These are phyloP conservation scores for Spea hammondii DNA, from an alignment of 2,797 vertebrate species.

Conservation along the genomic window DNA sequence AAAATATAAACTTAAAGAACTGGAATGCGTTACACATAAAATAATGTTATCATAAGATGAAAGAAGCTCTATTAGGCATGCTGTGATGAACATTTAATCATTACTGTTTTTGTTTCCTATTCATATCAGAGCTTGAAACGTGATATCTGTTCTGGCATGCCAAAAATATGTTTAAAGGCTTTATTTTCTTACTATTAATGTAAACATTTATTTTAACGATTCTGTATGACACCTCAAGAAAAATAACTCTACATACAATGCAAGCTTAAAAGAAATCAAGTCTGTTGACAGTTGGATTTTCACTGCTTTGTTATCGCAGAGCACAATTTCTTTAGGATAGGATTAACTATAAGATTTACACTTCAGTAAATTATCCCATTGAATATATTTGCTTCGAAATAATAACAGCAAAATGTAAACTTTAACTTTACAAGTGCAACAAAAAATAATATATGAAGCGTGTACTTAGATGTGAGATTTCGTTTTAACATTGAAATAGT, in stretches of 20 bases:
- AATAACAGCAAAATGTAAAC: no score
- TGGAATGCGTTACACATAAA: not conserved
- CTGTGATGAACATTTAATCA: conserved; percentile 19
- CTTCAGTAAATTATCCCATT: not conserved
- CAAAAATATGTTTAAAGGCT: conserved; percentile 11
- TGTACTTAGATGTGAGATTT: no score
- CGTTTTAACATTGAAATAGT: no score
- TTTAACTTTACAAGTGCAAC: no score
- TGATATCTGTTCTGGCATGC: conserved; percentile 24
- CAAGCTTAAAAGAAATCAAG: not conserved
- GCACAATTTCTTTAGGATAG: conserved; percentile 7
- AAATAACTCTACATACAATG: not conserved
- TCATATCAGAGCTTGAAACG: conserved; percentile 24
- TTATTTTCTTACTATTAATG: conserved; percentile 32
- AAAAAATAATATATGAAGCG: no score
- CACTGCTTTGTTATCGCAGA: conserved; percentile 1
- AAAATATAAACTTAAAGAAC: no score
- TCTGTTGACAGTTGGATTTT: conserved; percentile 19
- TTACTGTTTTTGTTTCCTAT: conserved; percentile 39
- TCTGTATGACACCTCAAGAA: not conserved
- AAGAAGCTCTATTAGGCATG: not conserved
- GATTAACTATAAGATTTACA: conserved; percentile 13
- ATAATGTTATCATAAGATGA: not conserved
- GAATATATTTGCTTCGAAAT: conserved; percentile 3
- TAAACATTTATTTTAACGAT: conserved; percentile 37